These are phyloP conservation scores for Hormiphora californensis DNA, from an alignment of 37 sponge, comb jelly and placozoan species.

Conservation along the genomic window DNA sequence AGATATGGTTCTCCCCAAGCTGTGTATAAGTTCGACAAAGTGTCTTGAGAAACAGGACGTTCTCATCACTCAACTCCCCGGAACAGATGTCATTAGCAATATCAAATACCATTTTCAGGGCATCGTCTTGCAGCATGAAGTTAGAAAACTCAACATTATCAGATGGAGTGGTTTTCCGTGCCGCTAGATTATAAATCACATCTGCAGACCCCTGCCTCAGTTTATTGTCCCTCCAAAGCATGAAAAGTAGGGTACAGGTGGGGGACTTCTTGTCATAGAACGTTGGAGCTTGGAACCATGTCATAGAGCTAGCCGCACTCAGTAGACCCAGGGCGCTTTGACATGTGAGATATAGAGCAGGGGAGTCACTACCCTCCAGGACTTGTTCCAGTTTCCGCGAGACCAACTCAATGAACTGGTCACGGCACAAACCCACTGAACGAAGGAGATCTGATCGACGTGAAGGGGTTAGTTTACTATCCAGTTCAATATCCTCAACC, in stretches of 20 bases:
- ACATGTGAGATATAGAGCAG: neutral
- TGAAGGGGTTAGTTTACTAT: slow-evolving; percentile 33
- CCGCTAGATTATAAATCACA: slow-evolving; percentile 35
- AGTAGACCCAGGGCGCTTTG: neutral
- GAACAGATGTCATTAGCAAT: slow-evolving; percentile 22
- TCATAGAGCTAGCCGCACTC: slow-evolving; percentile 49
- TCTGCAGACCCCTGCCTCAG: slow-evolving; percentile 35
- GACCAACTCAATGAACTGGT: slow-evolving; percentile 11
- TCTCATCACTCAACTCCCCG: neutral
- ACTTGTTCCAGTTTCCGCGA: slow-evolving; percentile 6
- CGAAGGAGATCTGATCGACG: slow-evolving; percentile 26
- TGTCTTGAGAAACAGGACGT: slow-evolving; percentile 9
- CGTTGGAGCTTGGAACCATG: slow-evolving; percentile 22
- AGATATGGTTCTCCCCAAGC: slow-evolving; percentile 44
- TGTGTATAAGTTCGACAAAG: neutral
- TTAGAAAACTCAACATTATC: slow-evolving; percentile 17
- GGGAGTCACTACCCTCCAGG: neutral
- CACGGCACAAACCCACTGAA: slow-evolving; percentile 24
- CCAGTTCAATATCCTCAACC: slow-evolving; percentile 43
- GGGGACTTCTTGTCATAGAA: slow-evolving; percentile 33
- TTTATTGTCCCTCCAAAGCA: neutral
- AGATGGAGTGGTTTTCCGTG: slow-evolving; percentile 17
- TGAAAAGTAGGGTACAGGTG: slow-evolving; percentile 40
- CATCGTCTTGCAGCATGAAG: slow-evolving; percentile 43
- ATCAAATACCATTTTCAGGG: slow-evolving; percentile 40